Base-by-base conservation (phyloP, 2,113 vertebrate genomes). In the Ceyx cyanopectus region DNA sequence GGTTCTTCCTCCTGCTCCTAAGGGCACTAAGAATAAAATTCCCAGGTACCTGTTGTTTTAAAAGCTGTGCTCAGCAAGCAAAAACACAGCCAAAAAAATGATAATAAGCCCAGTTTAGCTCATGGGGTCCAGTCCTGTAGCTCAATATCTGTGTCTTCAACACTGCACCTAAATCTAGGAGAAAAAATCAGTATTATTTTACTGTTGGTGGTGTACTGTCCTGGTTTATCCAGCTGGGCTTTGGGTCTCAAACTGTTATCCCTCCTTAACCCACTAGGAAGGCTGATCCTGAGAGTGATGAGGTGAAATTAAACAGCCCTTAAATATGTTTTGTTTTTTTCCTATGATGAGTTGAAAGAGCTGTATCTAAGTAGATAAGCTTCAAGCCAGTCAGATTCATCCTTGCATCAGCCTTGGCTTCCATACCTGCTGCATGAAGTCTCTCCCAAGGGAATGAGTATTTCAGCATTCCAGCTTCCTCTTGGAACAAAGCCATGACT, bases 381-480 rank as follows among this genome's bases (percentile, higher is more conserved):
- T 67, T 34, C 46, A 80, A 91, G 67, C 30, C 43, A 57, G 40
- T 60, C 56, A 77, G 43, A 67, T 69, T 80, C 43, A 63, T 69
- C 61, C 40, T 70, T 91, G 56, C 0, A 0, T 63, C 48, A 89
- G 63, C 57, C 78, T 76, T 89, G 87, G 56, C 81, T 67, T 82
- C 85, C 56, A 40, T 4, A 1, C 14, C 4, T 62, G 22, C 81
- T 74, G 14, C 74, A 75, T 92, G 41, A 93, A 93, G 70, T 51
- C 51, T 88, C 60, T 93, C 87, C 63, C 60, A 81, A 63, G 68
- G 43, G 79, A 92, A 80, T 74, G 68, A 60, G 43, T 84, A 62
- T 86, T 93, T 90, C 87, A 62, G 51, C 40, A 54, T 75, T 78
- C 83, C 81, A 92, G 73, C 50, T 92, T 96, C 86, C 86, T 84